phyloP scores from a whole-genome alignment of 2,113 vertebrate genomes.

The Tragelaphus scriptus region DNA sequence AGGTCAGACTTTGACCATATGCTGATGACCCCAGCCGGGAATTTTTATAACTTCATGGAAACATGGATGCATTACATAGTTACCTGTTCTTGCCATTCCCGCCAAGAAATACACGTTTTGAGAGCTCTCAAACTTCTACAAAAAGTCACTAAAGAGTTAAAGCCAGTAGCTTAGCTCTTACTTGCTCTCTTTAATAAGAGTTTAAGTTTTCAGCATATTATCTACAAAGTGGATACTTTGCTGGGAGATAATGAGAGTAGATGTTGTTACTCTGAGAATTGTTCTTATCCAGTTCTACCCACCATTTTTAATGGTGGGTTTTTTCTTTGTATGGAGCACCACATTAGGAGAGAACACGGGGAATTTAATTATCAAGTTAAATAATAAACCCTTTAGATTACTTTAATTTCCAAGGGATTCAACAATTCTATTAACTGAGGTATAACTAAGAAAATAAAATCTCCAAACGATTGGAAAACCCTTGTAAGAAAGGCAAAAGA shows the following conservation, averaged over 20 bases:
- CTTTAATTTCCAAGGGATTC: slow-evolving; percentile 51
- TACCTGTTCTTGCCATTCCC: neutral
- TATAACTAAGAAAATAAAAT: slow-evolving; percentile 45
- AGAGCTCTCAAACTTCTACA: neutral
- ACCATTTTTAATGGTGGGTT: slow-evolving; percentile 21
- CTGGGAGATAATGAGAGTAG: slow-evolving; percentile 28
- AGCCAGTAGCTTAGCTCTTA: neutral
- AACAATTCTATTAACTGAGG: slow-evolving; percentile 57
- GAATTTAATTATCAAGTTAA: slow-evolving; percentile 62
- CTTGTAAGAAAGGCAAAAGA: slow-evolving; percentile 33
- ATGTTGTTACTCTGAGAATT: neutral
- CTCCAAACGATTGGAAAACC: neutral
- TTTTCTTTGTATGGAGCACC: neutral
- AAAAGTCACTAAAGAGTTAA: neutral
- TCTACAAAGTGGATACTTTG: slow-evolving; percentile 10
- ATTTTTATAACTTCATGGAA: neutral
- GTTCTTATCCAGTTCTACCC: neutral
- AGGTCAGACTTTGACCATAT: neutral
- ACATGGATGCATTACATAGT: neutral
- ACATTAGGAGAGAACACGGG: neutral
- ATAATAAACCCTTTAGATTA: slow-evolving; percentile 54
- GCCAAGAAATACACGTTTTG: neutral
- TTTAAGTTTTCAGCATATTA: neutral
- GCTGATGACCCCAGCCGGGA: neutral
- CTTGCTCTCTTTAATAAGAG: neutral